A percentile compares a stretch with the other conserved stretches of the same genome.
phyloP scores from a whole-genome alignment of 2,797 vertebrate species.

The Notoglanidium macrostoma region DNA sequence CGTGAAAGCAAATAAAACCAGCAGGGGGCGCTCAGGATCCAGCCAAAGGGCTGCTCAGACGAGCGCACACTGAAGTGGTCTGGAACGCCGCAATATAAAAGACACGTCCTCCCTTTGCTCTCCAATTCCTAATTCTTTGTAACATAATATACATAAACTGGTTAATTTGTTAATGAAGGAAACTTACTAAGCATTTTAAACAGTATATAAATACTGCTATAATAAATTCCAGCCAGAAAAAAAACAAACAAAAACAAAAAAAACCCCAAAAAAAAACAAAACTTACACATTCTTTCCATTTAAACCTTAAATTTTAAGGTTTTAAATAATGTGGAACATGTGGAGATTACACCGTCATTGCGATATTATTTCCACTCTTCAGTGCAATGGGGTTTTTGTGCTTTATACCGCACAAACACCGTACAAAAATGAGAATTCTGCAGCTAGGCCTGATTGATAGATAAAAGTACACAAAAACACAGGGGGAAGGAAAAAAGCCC shows the following conservation, averaged over 20 bases:
- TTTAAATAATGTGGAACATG: neutral
- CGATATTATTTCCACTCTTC: neutral
- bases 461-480: neutral
- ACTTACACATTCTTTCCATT: neutral
- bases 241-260: no score
- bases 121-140: no score
- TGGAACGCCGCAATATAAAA: neutral
- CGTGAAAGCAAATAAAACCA: neutral
- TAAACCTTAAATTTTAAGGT: neutral
- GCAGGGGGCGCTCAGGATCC: constrained; percentile 35
- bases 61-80: neutral
- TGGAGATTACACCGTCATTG: neutral
- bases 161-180: neutral
- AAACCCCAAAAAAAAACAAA: neutral
- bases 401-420: neutral
- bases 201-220: neutral
- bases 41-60: neutral
- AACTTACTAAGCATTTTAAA: neutral
- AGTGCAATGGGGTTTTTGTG: neutral
- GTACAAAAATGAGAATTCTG: neutral
- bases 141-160: neutral
- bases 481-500: neutral
- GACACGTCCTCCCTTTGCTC: neutral
- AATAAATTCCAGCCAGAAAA: neutral
- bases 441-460: neutral